Conservation (phyloP, 2,797 vertebrate genomes). For the Erpetoichthys calabaricus region DNA sequence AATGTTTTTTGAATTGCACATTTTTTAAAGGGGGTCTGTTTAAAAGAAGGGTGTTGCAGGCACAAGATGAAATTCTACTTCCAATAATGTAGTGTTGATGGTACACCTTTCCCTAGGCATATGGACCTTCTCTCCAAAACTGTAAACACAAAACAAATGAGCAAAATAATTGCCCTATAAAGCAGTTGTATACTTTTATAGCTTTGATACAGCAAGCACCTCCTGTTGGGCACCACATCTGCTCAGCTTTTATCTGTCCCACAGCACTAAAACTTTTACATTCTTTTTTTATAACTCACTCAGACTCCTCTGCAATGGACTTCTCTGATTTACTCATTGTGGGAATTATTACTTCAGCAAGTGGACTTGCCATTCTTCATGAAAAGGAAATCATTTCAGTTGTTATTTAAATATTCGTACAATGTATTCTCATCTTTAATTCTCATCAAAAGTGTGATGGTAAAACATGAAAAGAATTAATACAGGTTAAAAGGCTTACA, state of each 20-base stretch:
- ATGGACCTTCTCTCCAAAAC: slow-evolving; percentile 45
- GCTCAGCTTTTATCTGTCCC: slow-evolving; percentile 40
- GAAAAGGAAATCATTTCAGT: no score
- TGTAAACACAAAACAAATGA: slow-evolving; percentile 43
- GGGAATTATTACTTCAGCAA: not conserved
- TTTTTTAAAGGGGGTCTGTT: slow-evolving; percentile 8
- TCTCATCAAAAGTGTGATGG: no score
- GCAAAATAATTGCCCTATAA: slow-evolving; percentile 65
- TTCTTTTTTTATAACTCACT: slow-evolving; percentile 32
- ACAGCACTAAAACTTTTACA: slow-evolving; percentile 45
- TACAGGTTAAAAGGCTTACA: no score
- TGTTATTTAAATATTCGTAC: no score
- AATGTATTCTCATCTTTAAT: no score
- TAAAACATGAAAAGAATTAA: no score
- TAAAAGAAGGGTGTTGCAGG: slow-evolving; percentile 8
- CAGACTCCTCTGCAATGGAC: slow-evolving; percentile 26
- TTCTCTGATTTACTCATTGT: slow-evolving; percentile 2
- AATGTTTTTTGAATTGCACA: slow-evolving; percentile 10
- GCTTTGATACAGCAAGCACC: slow-evolving; percentile 46
- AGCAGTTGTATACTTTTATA: slow-evolving; percentile 59
- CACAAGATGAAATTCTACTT: slow-evolving; percentile 19
- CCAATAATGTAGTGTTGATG: slow-evolving; percentile 21
- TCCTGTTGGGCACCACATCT: slow-evolving; percentile 58
- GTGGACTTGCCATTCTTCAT: no score
- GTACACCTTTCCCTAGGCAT: slow-evolving; percentile 46